Percentiles rank a stretch among this genome's conserved stretches.
Conservation (phyloP, 2,113 vertebrate species). For the Mustela lutreola region DNA sequence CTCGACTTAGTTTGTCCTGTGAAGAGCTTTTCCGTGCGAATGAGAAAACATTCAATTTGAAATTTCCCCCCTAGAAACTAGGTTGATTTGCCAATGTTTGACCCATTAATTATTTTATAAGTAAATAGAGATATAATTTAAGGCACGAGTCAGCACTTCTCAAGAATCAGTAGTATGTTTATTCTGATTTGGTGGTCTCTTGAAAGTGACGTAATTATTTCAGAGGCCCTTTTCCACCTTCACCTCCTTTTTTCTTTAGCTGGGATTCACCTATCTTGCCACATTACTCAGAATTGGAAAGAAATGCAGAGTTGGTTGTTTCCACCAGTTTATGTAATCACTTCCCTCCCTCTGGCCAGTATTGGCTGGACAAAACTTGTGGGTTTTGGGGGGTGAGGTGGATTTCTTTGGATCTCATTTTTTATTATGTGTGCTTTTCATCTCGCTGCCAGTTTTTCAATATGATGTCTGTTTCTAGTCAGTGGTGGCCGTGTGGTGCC, state of each 20-base stretch:
- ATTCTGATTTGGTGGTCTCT: neutral
- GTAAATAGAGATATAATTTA: conserved; percentile 63
- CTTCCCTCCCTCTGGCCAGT: neutral
- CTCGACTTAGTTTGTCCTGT: conserved; percentile 52
- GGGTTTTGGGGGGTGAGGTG: neutral
- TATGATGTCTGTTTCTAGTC: neutral
- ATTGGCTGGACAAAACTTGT: neutral
- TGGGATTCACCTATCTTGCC: neutral
- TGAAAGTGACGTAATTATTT: conserved; percentile 15
- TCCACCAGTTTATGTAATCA: neutral
- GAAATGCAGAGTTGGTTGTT: neutral
- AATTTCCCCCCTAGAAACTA: conserved; percentile 64
- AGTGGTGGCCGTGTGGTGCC: neutral
- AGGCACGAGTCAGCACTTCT: conserved; percentile 42
- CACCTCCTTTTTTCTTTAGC: neutral
- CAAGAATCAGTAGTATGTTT: neutral
- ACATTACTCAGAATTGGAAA: neutral
- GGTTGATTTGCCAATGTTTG: conserved; percentile 69
- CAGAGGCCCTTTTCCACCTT: neutral
- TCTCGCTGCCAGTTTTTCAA: neutral
- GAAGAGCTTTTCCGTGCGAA: conserved; percentile 63
- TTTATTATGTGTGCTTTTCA: neutral
- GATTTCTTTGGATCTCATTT: neutral
- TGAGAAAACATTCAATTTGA: conserved; percentile 68
- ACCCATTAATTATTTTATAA: conserved; percentile 47